A percentile compares a stretch with the other conserved stretches of the same genome.
Evolutionary conservation across 2,113 vertebrate species (phyloP).

Genomic region (Coryphaenoides rupestris): DNA sequence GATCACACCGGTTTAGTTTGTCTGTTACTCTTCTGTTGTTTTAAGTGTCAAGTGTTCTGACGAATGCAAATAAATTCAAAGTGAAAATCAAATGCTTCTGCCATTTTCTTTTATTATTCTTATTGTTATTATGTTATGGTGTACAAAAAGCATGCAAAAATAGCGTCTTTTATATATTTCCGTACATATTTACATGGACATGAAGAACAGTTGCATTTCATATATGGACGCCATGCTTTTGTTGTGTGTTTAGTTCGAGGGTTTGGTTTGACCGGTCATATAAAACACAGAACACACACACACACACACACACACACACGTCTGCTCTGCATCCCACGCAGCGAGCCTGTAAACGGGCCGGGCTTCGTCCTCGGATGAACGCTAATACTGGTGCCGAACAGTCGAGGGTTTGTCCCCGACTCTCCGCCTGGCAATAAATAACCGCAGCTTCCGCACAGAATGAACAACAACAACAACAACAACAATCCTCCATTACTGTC

Average conservation of each 20-base stretch:
- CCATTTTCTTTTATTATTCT: constrained; percentile 45
- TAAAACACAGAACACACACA: background rate
- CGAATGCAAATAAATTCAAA: background rate
- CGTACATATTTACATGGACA: constrained; percentile 76
- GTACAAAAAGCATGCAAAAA: constrained; percentile 84
- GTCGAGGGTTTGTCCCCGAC: background rate
- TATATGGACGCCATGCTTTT: constrained; percentile 60
- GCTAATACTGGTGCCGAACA: no score
- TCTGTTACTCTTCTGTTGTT: no score
- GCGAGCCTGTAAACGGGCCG: no score
- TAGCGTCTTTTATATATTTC: constrained; percentile 73
- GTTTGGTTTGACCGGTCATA: no score
- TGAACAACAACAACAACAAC: background rate
- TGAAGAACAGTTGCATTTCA: constrained; percentile 61
- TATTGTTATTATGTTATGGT: constrained; percentile 50
- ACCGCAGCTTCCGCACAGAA: background rate
- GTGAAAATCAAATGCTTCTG: background rate
- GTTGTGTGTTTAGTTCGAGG: constrained; percentile 15
- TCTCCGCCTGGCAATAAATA: background rate
- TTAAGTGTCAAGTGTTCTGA: background rate
- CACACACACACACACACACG: background rate
- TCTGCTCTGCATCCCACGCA: background rate
- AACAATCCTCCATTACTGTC: no score
- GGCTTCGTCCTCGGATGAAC: no score
- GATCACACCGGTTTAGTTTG: no score